These are phyloP conservation scores for Acanthoscelides obtectus DNA, from an alignment of 2,888 invertebrate genomes.

Conservation along the genomic window DNA sequence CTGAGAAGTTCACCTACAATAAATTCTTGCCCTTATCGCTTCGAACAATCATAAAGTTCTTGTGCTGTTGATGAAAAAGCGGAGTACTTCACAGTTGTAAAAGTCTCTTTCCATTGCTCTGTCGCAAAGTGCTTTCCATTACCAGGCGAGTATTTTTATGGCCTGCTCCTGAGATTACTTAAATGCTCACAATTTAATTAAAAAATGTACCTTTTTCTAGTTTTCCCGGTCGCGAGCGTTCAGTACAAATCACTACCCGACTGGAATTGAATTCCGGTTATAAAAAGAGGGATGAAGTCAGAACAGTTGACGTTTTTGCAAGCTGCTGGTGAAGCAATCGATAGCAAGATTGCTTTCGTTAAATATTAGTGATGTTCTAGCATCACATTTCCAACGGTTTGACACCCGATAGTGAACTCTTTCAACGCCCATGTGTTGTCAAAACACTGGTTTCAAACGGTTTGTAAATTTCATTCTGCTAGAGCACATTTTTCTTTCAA, in stretches of 20 bases:
- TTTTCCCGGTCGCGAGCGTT: background rate
- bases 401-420: no score
- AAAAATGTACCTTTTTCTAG: slow-evolving; percentile 9
- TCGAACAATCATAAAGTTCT: slow-evolving; percentile 12
- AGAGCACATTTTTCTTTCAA: no score
- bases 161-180: slow-evolving; percentile 4
- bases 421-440: no score
- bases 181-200: slow-evolving; percentile 13
- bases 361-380: no score
- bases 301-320: no score
- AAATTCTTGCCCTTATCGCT: background rate
- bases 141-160: slow-evolving; percentile 9
- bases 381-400: no score
- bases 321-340: no score
- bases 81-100: background rate
- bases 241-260: slow-evolving; percentile 7
- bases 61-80: slow-evolving; percentile 11
- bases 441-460: no score
- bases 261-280: slow-evolving; percentile 6
- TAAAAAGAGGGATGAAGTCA: no score
- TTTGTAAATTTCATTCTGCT: no score
- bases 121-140: slow-evolving; percentile 13
- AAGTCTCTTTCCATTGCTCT: background rate
- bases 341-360: no score
- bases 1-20: background rate